These are phyloP conservation scores for Plagodis dolabraria DNA, from an alignment of 2,888 invertebrate species.

Conservation along the genomic window DNA sequence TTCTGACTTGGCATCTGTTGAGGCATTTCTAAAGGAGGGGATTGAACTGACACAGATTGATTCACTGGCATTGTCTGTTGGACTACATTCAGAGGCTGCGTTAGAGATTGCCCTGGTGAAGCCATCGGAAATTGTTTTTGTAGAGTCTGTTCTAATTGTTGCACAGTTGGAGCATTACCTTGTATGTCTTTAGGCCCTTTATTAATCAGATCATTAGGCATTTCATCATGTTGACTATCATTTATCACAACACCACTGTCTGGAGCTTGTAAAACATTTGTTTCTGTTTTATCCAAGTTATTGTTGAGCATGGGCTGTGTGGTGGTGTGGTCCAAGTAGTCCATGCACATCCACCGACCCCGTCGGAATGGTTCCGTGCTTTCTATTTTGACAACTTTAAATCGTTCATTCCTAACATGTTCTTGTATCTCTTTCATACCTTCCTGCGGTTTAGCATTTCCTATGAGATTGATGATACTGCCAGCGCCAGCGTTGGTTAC, in stretches of 20 bases:
- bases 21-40: slow-evolving; percentile 80
- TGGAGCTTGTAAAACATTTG: slow-evolving; percentile 71
- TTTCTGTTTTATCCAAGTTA: slow-evolving; percentile 76
- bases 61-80: slow-evolving; percentile 77
- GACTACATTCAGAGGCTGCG: slow-evolving; percentile 76
- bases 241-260: slow-evolving; percentile 82
- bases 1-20: slow-evolving; percentile 79
- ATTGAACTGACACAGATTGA: slow-evolving; percentile 79
- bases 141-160: slow-evolving; percentile 78
- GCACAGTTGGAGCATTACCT: slow-evolving; percentile 71
- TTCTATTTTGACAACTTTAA: slow-evolving; percentile 98
- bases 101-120: slow-evolving; percentile 81
- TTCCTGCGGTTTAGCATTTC: slow-evolving; percentile 82
- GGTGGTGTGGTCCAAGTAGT: slow-evolving; percentile 94
- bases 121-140: slow-evolving; percentile 82
- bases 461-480: slow-evolving; percentile 85
- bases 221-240: slow-evolving; percentile 81
- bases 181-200: slow-evolving; percentile 81
- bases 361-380: slow-evolving; percentile 97
- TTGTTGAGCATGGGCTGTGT: slow-evolving; percentile 79
- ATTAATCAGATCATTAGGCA: slow-evolving; percentile 76
- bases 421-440: slow-evolving; percentile 87
- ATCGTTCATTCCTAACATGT: slow-evolving; percentile 92
- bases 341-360: slow-evolving; percentile 97
- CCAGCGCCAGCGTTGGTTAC: slow-evolving; percentile 86